Percentiles rank a stretch among this genome's conserved stretches.
These are phyloP conservation scores for Cryptomyrus ogoouensis DNA, from an alignment of 2,113 vertebrate species.

Conservation along the genomic window DNA sequence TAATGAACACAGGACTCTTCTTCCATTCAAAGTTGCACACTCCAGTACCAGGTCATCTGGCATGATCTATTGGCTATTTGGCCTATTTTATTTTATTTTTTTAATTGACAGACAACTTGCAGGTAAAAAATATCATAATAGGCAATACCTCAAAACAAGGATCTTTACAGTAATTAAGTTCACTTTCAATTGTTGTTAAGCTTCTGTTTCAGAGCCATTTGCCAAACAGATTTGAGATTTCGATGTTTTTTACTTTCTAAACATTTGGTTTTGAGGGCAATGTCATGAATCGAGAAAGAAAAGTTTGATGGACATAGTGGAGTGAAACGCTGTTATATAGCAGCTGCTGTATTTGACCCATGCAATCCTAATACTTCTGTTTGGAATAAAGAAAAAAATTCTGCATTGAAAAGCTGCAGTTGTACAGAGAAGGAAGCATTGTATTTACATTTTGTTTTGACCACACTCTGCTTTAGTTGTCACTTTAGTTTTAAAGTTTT, in stretches of 20 bases:
- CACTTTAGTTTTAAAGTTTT: not conserved
- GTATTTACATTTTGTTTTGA: not conserved
- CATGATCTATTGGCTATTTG: not conserved
- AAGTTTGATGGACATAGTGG: not conserved
- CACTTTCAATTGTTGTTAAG: not conserved
- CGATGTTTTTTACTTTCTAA: not conserved
- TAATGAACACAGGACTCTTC: not conserved
- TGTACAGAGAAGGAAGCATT: not conserved
- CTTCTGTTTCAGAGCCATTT: not conserved
- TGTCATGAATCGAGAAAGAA: not conserved
- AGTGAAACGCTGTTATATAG: not conserved
- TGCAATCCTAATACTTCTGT: not conserved
- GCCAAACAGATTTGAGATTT: not conserved
- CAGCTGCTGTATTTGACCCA: not conserved
- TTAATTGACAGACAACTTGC: not conserved
- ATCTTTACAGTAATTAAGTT: not conserved
- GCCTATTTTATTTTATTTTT: not conserved
- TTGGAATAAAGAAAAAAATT: not conserved
- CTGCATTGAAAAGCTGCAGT: not conserved
- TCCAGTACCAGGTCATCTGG: no score
- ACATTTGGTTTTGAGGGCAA: not conserved
- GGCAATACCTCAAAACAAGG: not conserved
- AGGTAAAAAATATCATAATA: not conserved
- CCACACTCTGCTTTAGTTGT: not conserved
- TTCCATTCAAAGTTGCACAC: not conserved